Conservation (phyloP, 2,888 invertebrate genomes). For the Agapostemon virescens region DNA sequence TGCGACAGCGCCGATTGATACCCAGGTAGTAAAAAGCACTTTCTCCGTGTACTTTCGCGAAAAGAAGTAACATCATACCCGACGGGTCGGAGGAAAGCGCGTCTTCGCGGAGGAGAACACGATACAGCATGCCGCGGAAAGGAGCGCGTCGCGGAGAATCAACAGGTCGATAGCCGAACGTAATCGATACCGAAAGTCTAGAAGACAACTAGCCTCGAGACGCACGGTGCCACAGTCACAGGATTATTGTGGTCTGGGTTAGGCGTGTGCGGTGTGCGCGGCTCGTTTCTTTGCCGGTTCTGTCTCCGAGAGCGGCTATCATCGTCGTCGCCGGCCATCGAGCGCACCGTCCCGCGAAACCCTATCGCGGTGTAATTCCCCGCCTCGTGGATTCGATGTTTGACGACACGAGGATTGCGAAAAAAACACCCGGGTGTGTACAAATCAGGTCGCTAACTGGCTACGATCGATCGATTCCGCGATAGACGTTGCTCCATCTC, state of each 20-base stretch:
- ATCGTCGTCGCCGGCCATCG: constrained; percentile 42
- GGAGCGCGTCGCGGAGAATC: constrained; percentile 57
- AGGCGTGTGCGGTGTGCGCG: constrained; percentile 3
- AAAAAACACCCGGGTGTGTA: constrained; percentile 36
- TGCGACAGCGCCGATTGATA: not conserved
- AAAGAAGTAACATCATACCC: constrained; percentile 6
- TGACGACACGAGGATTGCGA: constrained; percentile 50
- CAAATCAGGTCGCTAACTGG: constrained; percentile 37
- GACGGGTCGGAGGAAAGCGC: constrained; percentile 23
- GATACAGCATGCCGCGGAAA: constrained; percentile 43
- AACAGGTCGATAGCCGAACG: constrained; percentile 69
- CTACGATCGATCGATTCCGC: constrained; percentile 24
- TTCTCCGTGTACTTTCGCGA: not conserved
- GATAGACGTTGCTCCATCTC: constrained; percentile 12
- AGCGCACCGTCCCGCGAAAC: constrained; percentile 56
- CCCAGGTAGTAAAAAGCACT: not conserved
- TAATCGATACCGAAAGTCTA: constrained; percentile 63
- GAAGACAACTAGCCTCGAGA: constrained; percentile 40
- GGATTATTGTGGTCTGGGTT: constrained; percentile 50
- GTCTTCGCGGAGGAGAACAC: constrained; percentile 25
- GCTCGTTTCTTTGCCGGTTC: constrained; percentile 46
- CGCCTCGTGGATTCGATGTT: constrained; percentile 50
- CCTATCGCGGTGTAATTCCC: constrained; percentile 62
- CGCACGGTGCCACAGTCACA: constrained; percentile 37
- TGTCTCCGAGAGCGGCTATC: constrained; percentile 29